Percentiles rank a stretch among this genome's conserved stretches.
Evolutionary conservation across 2,888 invertebrate genomes (phyloP).

Genomic region (Dichetophora obliterata): DNA sequence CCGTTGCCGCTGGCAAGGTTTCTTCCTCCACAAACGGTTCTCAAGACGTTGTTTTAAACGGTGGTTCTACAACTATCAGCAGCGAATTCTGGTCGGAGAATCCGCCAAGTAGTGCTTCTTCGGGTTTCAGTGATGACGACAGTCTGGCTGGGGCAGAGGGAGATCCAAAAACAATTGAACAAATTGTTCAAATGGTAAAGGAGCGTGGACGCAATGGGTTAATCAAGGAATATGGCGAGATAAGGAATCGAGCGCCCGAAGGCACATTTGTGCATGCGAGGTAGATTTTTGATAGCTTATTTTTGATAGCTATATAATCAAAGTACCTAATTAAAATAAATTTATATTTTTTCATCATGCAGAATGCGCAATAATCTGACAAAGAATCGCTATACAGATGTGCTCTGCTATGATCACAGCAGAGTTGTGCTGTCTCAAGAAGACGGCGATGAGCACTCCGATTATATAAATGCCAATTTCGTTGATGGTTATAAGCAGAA

Average conservation of each 20-base stretch:
- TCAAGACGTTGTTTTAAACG: constrained; percentile 42
- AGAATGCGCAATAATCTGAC: constrained; percentile 79
- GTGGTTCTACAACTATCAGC: constrained; percentile 48
- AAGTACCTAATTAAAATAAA: not conserved
- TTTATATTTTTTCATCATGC: constrained; percentile 41
- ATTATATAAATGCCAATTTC: constrained; percentile 98
- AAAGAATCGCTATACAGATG: constrained; percentile 95
- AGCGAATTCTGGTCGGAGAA: constrained; percentile 72
- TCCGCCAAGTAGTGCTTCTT: constrained; percentile 81
- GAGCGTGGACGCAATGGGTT: constrained; percentile 85
- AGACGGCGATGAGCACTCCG: constrained; percentile 81
- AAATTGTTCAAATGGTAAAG: constrained; percentile 74
- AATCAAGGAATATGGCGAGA: constrained; percentile 88
- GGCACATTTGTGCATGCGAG: constrained; percentile 92
- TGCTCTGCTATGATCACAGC: constrained; percentile 95
- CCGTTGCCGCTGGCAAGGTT: constrained; percentile 36
- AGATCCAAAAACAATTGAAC: constrained; percentile 79
- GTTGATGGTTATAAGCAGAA: constrained; percentile 98
- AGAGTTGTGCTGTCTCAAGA: constrained; percentile 86
- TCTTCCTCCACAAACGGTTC: constrained; percentile 23
- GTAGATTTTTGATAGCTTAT: constrained; percentile 70
- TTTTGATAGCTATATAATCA: not conserved
- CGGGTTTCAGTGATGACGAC: constrained; percentile 92
- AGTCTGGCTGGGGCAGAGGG: constrained; percentile 82
- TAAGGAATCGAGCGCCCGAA: constrained; percentile 84